phyloP scores from a whole-genome alignment of 2,888 invertebrate genomes.

The Seira musarum region DNA sequence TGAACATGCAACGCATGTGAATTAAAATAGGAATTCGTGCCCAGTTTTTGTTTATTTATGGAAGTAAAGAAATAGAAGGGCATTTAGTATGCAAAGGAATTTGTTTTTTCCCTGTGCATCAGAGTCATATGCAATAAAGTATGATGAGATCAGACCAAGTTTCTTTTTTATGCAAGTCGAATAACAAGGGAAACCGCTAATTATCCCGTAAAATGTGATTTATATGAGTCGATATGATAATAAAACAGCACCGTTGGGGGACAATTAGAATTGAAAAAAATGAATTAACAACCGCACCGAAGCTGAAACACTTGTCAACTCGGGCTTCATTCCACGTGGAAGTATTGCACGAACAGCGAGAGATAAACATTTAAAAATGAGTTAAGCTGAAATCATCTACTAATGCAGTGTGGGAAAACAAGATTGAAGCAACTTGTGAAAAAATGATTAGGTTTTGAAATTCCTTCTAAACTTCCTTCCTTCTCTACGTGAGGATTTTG shows the following conservation, averaged over 20 bases:
- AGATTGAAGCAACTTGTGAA: too few relatives aligned
- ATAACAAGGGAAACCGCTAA: constrained; percentile 34
- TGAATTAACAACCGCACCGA: too few relatives aligned
- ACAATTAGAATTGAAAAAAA: too few relatives aligned
- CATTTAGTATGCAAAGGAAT: constrained; percentile 9
- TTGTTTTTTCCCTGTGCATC: background rate
- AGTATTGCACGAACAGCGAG: too few relatives aligned
- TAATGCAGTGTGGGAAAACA: too few relatives aligned
- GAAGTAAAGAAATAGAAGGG: constrained; percentile 23
- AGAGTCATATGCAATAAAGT: background rate
- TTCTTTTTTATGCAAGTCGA: constrained; percentile 13
- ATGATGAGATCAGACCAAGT: constrained; percentile 10
- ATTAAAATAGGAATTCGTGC: background rate
- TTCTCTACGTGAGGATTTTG: background rate
- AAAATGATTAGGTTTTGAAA: too few relatives aligned
- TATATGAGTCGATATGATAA: background rate
- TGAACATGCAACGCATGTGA: constrained; percentile 11
- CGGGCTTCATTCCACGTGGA: too few relatives aligned
- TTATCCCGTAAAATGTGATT: constrained; percentile 34
- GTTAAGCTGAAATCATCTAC: too few relatives aligned
- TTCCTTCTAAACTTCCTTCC: constrained; percentile 16
- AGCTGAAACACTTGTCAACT: too few relatives aligned
- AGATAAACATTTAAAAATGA: too few relatives aligned
- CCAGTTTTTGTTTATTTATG: constrained; percentile 6
- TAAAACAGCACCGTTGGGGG: too few relatives aligned